Evolutionary conservation across 2,888 invertebrate genomes (phyloP), one percentile per base, ranked within the genome.

Genomic region (Aleiodes testaceus): DNA sequence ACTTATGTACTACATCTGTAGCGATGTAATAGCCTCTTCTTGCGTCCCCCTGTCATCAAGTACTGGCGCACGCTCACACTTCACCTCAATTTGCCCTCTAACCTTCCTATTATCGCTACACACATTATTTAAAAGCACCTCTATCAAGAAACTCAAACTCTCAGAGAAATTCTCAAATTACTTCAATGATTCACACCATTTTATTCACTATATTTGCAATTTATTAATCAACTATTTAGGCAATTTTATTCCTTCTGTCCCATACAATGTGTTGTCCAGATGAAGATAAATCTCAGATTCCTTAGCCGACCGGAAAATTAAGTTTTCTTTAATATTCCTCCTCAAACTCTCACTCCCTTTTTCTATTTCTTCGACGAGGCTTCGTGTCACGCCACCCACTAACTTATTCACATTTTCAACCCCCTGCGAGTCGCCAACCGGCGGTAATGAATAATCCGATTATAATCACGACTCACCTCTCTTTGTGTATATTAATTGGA

Each of bases 261-360:
- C 1, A 16, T 36, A 42, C 26, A 52, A 26, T 30, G 47, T 36
- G 70, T 64, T 59, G 72, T 59, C 16, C 30, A 36, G 42, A 59
- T 16, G 59, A 59, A 59, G 42, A 59, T 59, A 72, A 71, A 72
- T 66, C 68, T 68, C 74, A 72, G 74, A 77, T 72, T 77, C 68
- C 68, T 59, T 16, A 18, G 47, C 66, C 66, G 72, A 75, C 76
- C 76, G 76, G 76, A 77, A 77, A 77, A 77, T 77, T 77, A 77
- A 77, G 71, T 68, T 68, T 72, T 66, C 66, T 63, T 45, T 47
- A 53, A 70, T 71, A 69, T 52, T 47, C 45, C 22, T n/a, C 30
- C 52, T 22, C 6, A 59, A 59, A 5, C 67, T 59, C 18, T 26
- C 45, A 50, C 53, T 44, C 22, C 50, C 53, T 72, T 52, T 72